Evolutionary conservation across 2,113 vertebrate species (phyloP), one percentile per base, ranked within the genome.

Genomic region (Leiothrix lutea): DNA sequence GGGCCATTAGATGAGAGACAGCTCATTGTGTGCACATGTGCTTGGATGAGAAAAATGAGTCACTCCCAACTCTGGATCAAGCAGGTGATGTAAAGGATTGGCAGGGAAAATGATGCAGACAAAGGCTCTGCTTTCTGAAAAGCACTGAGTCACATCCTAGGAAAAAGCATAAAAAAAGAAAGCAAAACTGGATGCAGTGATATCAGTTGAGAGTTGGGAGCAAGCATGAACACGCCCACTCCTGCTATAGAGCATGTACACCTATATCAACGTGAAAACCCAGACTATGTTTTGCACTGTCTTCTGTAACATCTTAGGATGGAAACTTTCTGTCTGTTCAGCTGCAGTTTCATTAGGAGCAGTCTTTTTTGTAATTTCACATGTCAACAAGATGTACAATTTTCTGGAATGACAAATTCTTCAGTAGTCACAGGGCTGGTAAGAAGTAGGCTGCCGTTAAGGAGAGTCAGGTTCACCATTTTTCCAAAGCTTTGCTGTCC

Each of bases 11-110:
- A 93, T 44, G 73, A 84, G 69, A 96, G 93, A 96, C 86, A 94
- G 95, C 86, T 96, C 93, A 91, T 95, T 96, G 95, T 92, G 88
- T 72, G 83, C 95, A 93, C 90, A 94, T 96, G 94, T 96, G 95
- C 91, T 93, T 92, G 77, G 80, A 96, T 84, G 90, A 93, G 93
- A 95, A 96, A 97, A 95, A 95, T 96, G 93, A 97, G 86, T 95
- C 96, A 97, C 82, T 95, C 95, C 83, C 86, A 96, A 44, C 72
- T 91, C 88, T 92, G 90, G 92, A 96, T 93, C 94, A 94, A 93
- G 94, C 92, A 97, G 92, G 95, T 96, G 95, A 97, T 90, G 61
- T 92, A 92, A 90, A 90, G 86, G 92, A 94, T 81, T 96, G 95
- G 92, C 94, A 96, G 80, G 45, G 83, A 96, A 84, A 95, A 92